A percentile compares a stretch with the other conserved stretches of the same genome.
Conservation (phyloP, 2,113 vertebrate genomes). For the Saguinus midas region DNA sequence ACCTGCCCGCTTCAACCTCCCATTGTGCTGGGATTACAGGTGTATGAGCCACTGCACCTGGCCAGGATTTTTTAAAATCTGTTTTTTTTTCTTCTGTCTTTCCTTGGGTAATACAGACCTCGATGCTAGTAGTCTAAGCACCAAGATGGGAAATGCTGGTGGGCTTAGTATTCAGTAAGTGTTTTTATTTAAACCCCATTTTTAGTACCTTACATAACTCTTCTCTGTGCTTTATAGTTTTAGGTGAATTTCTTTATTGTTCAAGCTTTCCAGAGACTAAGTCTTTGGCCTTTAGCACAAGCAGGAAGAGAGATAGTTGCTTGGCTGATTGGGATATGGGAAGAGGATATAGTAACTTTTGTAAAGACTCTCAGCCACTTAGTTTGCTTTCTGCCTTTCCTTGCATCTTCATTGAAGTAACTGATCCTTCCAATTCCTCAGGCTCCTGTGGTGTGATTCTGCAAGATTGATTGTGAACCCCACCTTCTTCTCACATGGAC, state of each 20-base stretch:
- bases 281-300: not conserved
- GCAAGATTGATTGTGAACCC: not conserved
- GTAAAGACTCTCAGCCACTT: not conserved
- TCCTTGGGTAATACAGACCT: not conserved
- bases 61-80: not conserved
- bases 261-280: not conserved
- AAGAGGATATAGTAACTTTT: not conserved
- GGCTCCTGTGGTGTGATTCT: not conserved
- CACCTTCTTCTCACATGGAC: not conserved
- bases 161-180: not conserved
- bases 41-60: too few relatives aligned
- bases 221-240: not conserved
- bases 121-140: not conserved
- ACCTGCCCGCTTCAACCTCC: too few relatives aligned
- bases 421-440: not conserved
- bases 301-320: not conserved
- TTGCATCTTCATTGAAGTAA: not conserved
- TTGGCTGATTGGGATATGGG: not conserved
- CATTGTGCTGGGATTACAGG: too few relatives aligned
- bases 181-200: not conserved
- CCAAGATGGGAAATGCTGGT: not conserved
- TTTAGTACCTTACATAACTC: not conserved
- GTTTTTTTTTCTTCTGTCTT: not conserved
- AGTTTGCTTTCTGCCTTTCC: not conserved
- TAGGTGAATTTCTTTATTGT: not conserved